These are phyloP conservation scores for Cassiopea andromeda DNA, from an alignment of 30 jellyfish, hydroid and myxozoan species.

Conservation along the genomic window DNA sequence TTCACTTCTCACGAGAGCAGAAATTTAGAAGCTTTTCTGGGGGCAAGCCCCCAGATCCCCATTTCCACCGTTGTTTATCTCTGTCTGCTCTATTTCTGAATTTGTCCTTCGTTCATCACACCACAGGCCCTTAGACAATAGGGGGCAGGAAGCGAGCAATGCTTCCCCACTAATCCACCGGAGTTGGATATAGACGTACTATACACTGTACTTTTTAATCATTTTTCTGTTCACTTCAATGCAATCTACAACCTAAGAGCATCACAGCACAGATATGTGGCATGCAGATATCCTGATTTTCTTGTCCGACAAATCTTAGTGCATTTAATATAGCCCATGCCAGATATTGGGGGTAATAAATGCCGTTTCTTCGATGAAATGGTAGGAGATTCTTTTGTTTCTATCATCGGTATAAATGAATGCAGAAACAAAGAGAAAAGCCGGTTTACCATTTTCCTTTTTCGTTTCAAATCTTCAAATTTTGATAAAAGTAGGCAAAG, in stretches of 20 bases:
- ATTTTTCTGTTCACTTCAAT: background rate
- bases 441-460: background rate
- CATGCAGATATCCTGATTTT: background rate
- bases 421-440: background rate
- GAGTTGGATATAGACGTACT: background rate
- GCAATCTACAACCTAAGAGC: background rate
- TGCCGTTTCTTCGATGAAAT: background rate
- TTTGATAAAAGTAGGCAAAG: background rate
- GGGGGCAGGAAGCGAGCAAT: background rate
- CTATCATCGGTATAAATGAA: background rate
- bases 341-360: background rate
- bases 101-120: too few species aligned
- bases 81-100: too few species aligned
- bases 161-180: background rate
- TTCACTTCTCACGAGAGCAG: too few species aligned
- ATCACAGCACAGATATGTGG: background rate
- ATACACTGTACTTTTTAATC: background rate
- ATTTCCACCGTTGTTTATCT: too few species aligned
- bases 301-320: background rate
- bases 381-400: background rate
- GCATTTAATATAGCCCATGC: background rate
- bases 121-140: background rate
- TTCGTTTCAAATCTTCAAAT: background rate
- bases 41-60: too few species aligned
- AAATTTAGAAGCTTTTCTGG: too few species aligned